Conservation (phyloP, 2,113 vertebrate genomes). For the Eidolon helvum region DNA sequence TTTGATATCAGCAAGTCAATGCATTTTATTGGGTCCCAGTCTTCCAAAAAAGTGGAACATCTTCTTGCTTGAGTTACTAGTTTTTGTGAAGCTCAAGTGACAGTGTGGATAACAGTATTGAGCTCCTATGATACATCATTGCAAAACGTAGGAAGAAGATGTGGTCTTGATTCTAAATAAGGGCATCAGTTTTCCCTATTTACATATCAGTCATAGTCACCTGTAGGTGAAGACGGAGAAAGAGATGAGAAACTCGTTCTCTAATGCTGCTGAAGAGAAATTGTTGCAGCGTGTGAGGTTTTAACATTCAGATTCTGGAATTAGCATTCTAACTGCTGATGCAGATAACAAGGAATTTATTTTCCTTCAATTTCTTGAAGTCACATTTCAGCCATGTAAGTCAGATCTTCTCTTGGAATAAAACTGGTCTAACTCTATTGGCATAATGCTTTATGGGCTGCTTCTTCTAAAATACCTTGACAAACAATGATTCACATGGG, state of each 20-base stretch:
- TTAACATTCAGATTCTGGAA: not conserved
- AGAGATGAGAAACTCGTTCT: not conserved
- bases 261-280: not conserved
- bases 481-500: not conserved
- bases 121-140: not conserved
- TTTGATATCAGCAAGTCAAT: not conserved
- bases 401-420: not conserved
- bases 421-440: not conserved
- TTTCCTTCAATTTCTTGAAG: not conserved
- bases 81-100: not conserved
- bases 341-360: not conserved
- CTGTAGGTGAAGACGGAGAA: not conserved
- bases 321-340: not conserved
- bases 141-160: not conserved
- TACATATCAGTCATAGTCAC: not conserved
- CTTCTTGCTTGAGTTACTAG: not conserved
- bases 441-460: not conserved
- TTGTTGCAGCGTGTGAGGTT: not conserved
- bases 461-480: not conserved
- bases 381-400: not conserved
- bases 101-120: not conserved
- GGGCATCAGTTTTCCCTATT: not conserved
- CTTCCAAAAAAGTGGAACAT: not conserved
- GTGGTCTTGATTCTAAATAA: not conserved
- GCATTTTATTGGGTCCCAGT: not conserved